Conservation (phyloP, 2,797 vertebrate species). For the Psittacula derbiana region DNA sequence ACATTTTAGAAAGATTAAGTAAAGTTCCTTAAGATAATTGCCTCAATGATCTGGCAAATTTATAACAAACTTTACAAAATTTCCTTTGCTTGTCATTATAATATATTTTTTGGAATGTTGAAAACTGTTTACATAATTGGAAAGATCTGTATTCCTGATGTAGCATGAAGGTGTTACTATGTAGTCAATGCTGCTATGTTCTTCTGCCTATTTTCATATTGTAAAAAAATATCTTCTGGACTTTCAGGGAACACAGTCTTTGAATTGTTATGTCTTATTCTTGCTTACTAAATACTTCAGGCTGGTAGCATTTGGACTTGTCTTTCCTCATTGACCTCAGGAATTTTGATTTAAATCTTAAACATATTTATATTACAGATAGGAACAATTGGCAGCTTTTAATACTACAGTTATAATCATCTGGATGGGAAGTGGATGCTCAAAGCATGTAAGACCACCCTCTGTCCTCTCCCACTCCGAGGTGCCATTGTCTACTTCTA, state of each 20-base stretch:
- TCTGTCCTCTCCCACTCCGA: background rate
- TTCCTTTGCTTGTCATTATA: background rate
- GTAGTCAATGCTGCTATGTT: background rate
- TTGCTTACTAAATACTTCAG: background rate
- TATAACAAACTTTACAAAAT: background rate
- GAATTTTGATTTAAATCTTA: background rate
- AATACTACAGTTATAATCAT: background rate
- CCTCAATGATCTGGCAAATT: background rate
- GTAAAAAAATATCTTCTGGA: background rate
- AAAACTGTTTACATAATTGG: background rate
- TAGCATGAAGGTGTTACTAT: background rate
- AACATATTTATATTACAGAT: background rate
- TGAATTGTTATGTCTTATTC: background rate
- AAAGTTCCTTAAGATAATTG: background rate
- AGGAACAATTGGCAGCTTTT: background rate
- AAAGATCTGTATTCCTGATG: background rate
- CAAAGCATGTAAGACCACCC: fast-evolving
- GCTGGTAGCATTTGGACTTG: background rate
- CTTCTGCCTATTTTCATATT: background rate
- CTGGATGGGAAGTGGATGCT: background rate
- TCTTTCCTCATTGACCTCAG: background rate
- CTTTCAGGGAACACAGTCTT: background rate
- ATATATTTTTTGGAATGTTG: fast-evolving
- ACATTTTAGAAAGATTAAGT: background rate
- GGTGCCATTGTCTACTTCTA: background rate